Percentiles rank a stretch among this genome's conserved stretches.
phyloP scores from a whole-genome alignment of 2,888 invertebrate genomes.

The Oxyscelio sp. region DNA sequence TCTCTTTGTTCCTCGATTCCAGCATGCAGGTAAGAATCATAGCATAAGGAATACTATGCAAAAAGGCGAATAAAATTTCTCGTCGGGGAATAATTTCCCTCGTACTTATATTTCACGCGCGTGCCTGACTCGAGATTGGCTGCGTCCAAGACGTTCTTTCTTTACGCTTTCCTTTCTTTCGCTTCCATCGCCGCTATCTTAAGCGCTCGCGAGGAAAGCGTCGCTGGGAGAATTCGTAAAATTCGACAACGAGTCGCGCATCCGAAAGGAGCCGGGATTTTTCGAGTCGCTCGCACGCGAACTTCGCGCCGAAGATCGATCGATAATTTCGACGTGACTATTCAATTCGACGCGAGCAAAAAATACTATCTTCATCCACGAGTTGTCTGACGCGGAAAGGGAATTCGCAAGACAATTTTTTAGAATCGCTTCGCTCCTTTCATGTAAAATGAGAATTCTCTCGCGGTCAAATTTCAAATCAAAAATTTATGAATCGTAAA shows the following conservation, averaged over 20 bases:
- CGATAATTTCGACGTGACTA: constrained; percentile 58
- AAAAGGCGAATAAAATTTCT: no score
- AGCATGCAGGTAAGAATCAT: no score
- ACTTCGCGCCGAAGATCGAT: constrained; percentile 39
- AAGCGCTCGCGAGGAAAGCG: constrained; percentile 82
- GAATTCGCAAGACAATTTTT: no score
- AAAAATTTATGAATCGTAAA: no score
- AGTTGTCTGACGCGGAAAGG: background rate
- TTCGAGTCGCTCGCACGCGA: constrained; percentile 28
- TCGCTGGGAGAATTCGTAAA: constrained; percentile 81
- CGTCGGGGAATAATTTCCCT: no score
- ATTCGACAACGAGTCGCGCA: constrained; percentile 68
- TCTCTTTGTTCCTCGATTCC: constrained; percentile 43
- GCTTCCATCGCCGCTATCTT: constrained; percentile 74
- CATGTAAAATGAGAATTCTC: no score
- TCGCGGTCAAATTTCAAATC: no score
- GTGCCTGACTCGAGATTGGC: constrained; percentile 85
- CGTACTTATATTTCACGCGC: constrained; percentile 87
- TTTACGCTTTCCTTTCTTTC: constrained; percentile 56
- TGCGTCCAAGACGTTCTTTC: constrained; percentile 75
- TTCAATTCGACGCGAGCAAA: constrained; percentile 38
- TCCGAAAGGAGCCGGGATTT: constrained; percentile 42
- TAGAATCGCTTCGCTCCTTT: no score
- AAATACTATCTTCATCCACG: background rate
- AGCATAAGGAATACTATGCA: no score